Evolutionary conservation across 1,140 invertebrate species (phyloP).

Genomic region (Aradophagus sp.): DNA sequence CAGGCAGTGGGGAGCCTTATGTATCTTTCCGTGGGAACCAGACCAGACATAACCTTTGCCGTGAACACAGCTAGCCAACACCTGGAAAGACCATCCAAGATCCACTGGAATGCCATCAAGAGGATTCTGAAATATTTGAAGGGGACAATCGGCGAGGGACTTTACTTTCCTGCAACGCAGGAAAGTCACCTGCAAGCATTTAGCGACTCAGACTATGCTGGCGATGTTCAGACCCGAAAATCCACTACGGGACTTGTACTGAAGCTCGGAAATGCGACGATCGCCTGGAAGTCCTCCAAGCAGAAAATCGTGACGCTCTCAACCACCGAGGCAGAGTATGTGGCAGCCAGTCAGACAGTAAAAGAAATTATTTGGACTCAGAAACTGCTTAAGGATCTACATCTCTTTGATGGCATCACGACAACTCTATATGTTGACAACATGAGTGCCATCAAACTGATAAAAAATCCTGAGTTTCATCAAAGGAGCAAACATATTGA

Average conservation of each 20-base stretch:
- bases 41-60: conserved; percentile 73
- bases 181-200: conserved; percentile 26
- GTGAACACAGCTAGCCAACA: conserved; percentile 62
- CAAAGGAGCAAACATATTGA: conserved; percentile 59
- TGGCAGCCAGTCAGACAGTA: conserved; percentile 7
- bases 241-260: conserved; percentile 41
- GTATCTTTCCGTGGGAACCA: conserved; percentile 68
- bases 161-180: conserved; percentile 17
- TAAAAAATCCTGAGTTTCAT: conserved; percentile 45
- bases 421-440: conserved; percentile 12
- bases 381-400: conserved; percentile 1
- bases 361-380: conserved; percentile 5
- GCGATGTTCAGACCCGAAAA: conserved; percentile 25
- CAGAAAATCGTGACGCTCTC: conserved; percentile 14
- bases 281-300: too few relatives aligned
- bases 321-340: conserved; percentile 20
- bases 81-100: conserved; percentile 26
- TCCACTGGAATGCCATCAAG: conserved; percentile 45
- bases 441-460: conserved; percentile 35
- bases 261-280: too few relatives aligned
- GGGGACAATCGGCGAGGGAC: conserved; percentile 39
- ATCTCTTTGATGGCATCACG: not conserved
- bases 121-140: conserved; percentile 60
- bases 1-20: conserved; percentile 69
- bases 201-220: conserved; percentile 58